A percentile compares a stretch with the other conserved stretches of the same genome.
Conservation (phyloP, 2,797 vertebrate genomes). For the Mycteria americana region DNA sequence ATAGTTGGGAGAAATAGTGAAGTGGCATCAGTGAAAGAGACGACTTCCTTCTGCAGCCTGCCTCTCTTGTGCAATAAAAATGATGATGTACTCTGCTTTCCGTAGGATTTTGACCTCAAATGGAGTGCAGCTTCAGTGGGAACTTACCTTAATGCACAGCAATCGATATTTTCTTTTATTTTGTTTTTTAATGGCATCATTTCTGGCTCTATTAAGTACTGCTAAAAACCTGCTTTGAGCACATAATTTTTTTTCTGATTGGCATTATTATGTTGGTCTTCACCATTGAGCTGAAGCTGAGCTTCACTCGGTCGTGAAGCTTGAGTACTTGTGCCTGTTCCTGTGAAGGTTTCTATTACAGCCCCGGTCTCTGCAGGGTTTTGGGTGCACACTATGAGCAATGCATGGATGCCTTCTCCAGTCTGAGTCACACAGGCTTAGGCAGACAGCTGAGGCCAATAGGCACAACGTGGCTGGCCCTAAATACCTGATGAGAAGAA, state of each 20-base stretch:
- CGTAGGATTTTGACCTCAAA: not conserved
- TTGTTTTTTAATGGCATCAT: no score
- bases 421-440: not conserved
- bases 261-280: not conserved
- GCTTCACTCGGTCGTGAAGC: accelerated
- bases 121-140: not conserved
- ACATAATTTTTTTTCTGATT: not conserved
- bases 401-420: not conserved
- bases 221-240: not conserved
- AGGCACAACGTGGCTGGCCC: not conserved
- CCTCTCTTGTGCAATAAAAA: not conserved
- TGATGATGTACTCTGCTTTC: not conserved
- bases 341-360: not conserved
- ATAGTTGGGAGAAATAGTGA: not conserved
- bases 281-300: not conserved
- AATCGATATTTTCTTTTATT: no score
- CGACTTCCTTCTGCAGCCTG: not conserved
- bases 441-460: not conserved
- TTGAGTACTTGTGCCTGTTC: not conserved
- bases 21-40: not conserved
- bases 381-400: no score
- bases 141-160: not conserved
- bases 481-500: not conserved
- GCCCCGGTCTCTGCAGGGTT: not conserved
- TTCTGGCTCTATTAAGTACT: not conserved